Evolutionary conservation across 1,140 invertebrate genomes (phyloP).

Genomic region (Drosophila varians): DNA sequence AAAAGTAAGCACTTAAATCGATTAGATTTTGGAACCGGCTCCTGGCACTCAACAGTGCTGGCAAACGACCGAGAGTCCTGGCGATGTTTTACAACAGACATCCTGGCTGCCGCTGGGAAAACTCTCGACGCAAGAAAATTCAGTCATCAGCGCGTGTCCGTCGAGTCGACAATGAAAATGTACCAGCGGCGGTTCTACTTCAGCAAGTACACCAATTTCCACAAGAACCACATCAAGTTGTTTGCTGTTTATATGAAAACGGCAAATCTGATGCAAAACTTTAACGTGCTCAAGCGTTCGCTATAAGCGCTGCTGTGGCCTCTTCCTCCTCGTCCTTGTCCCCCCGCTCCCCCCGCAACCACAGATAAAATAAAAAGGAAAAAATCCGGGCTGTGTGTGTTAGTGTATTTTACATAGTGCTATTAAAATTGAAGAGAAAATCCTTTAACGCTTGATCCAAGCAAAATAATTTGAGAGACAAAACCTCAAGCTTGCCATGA

Average conservation of each 20-base stretch:
- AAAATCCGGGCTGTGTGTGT: conserved; percentile 44
- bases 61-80: not conserved
- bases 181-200: conserved; percentile 72
- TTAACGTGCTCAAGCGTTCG: conserved; percentile 78
- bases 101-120: conserved; percentile 39
- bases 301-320: conserved; percentile 63
- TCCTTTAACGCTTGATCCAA: not conserved
- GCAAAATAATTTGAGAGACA: conserved; percentile 7
- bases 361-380: conserved; percentile 10
- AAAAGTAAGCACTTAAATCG: not conserved
- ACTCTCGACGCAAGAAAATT: conserved; percentile 62
- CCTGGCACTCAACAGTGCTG: not conserved
- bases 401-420: conserved; percentile 54
- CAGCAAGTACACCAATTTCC: conserved; percentile 79
- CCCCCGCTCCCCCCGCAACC: conserved; percentile 5
- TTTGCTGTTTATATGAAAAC: conserved; percentile 84
- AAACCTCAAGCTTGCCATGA: conserved; percentile 10
- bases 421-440: conserved; percentile 25
- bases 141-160: conserved; percentile 73
- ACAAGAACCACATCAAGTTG: conserved; percentile 81
- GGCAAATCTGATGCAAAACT: conserved; percentile 83
- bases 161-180: conserved; percentile 80
- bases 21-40: not conserved
- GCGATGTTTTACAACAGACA: conserved; percentile 2
- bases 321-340: conserved; percentile 8